Evolutionary conservation across 2,113 vertebrate genomes (phyloP).

Genomic region (Campylorhamphus procurvoides): DNA sequence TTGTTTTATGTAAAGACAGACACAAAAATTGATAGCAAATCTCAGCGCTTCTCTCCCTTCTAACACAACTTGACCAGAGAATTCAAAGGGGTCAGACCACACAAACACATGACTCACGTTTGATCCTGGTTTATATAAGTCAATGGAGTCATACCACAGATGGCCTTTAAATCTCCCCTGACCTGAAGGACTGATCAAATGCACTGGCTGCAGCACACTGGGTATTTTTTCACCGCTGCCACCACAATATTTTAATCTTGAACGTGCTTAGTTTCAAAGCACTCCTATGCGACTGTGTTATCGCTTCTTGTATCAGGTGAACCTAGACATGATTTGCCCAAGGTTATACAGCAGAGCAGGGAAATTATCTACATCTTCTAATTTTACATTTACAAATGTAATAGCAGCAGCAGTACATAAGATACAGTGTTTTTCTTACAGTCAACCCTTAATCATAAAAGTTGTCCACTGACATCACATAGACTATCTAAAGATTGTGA

Average conservation of each 20-base stretch:
- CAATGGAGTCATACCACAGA: slow-evolving; percentile 23
- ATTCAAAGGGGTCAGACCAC: slow-evolving; percentile 51
- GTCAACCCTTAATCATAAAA: background rate
- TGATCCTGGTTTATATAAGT: slow-evolving; percentile 11
- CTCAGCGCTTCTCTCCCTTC: background rate
- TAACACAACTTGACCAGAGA: slow-evolving; percentile 21
- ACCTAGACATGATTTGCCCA: background rate
- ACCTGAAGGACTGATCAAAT: slow-evolving; percentile 30
- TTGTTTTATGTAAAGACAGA: slow-evolving; percentile 43
- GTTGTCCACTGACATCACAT: background rate
- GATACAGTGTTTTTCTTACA: background rate
- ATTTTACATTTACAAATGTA: background rate
- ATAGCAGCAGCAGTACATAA: background rate
- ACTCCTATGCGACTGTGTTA: background rate
- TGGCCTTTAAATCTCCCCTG: slow-evolving; percentile 50
- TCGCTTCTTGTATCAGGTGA: background rate
- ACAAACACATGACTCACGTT: background rate
- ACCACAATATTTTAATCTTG: background rate
- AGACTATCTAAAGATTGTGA: background rate
- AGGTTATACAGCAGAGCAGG: background rate
- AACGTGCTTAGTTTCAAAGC: slow-evolving; percentile 3
- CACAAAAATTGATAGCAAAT: background rate
- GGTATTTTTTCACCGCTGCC: background rate
- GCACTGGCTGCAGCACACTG: background rate
- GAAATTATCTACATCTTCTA: background rate